phyloP scores from a whole-genome alignment of 2,113 vertebrate species.

The Salvelinus fontinalis region DNA sequence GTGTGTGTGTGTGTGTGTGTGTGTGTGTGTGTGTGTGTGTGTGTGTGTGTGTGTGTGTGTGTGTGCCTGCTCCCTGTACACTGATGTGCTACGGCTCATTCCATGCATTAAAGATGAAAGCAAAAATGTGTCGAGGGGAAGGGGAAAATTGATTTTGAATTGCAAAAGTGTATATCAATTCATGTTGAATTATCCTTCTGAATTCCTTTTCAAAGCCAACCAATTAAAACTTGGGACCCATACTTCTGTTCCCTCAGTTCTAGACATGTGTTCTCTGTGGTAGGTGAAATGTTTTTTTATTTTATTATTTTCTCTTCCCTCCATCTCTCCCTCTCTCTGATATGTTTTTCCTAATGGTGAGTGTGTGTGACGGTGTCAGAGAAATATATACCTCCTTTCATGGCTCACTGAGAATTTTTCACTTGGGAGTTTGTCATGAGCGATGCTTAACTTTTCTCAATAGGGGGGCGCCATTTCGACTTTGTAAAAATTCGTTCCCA shows the following conservation, averaged over 20 bases:
- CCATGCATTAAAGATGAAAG: not conserved
- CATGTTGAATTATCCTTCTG: slow-evolving; percentile 59
- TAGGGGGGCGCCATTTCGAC: too few species aligned
- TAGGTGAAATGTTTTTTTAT: slow-evolving; percentile 46
- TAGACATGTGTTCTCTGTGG: slow-evolving; percentile 54
- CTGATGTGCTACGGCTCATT: slow-evolving; percentile 26
- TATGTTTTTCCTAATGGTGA: slow-evolving; percentile 11
- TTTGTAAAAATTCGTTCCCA: too few species aligned
- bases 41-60: too few species aligned
- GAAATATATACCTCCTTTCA: slow-evolving; percentile 35
- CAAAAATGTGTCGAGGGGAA: not conserved
- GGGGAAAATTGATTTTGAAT: slow-evolving; percentile 64
- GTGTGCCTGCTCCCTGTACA: slow-evolving; percentile 22
- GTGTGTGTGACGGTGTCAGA: slow-evolving; percentile 25
- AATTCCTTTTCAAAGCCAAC: slow-evolving; percentile 58
- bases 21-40: too few species aligned
- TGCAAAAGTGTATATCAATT: slow-evolving; percentile 67
- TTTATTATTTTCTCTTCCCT: not conserved
- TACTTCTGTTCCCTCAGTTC: slow-evolving; percentile 31
- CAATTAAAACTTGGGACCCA: slow-evolving; percentile 38
- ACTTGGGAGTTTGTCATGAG: slow-evolving; percentile 41
- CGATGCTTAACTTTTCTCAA: slow-evolving; percentile 20
- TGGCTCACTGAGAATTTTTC: slow-evolving; percentile 18
- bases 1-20: too few species aligned
- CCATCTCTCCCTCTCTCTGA: not conserved